Evolutionary conservation across 2,113 vertebrate genomes (phyloP).

Genomic region (Gavia stellata): DNA sequence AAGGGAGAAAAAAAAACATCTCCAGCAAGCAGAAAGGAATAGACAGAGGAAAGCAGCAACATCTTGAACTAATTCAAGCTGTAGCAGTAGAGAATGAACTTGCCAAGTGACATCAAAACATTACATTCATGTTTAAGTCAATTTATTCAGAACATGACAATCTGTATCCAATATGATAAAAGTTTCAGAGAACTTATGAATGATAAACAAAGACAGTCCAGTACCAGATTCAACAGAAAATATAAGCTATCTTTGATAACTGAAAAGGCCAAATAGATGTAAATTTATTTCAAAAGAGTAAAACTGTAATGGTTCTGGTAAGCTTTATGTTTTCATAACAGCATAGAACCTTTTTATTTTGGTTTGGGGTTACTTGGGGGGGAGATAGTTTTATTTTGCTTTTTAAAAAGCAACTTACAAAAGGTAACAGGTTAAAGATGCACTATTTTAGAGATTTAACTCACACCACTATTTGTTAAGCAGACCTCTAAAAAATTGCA

Average conservation of each 20-base stretch:
- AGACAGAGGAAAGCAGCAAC: background rate
- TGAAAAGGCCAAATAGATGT: background rate
- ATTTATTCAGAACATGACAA: background rate
- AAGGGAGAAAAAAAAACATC: background rate
- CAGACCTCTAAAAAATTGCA: background rate
- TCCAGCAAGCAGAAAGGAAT: background rate
- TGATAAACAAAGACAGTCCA: background rate
- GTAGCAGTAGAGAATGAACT: no score
- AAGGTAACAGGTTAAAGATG: background rate
- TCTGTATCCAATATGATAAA: background rate
- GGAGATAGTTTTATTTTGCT: background rate
- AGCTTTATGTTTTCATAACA: background rate
- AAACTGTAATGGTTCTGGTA: background rate
- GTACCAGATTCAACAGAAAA: background rate
- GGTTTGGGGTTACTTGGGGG: no score
- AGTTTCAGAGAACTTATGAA: background rate
- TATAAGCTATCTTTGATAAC: background rate
- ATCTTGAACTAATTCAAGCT: background rate
- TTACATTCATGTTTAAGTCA: background rate
- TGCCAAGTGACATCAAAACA: background rate
- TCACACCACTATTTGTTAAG: background rate
- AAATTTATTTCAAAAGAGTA: background rate
- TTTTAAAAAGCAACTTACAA: background rate
- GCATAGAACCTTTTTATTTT: background rate
- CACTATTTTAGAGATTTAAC: background rate